These are phyloP conservation scores for Hypomesus transpacificus DNA, from an alignment of 2,113 vertebrate species.

Conservation along the genomic window DNA sequence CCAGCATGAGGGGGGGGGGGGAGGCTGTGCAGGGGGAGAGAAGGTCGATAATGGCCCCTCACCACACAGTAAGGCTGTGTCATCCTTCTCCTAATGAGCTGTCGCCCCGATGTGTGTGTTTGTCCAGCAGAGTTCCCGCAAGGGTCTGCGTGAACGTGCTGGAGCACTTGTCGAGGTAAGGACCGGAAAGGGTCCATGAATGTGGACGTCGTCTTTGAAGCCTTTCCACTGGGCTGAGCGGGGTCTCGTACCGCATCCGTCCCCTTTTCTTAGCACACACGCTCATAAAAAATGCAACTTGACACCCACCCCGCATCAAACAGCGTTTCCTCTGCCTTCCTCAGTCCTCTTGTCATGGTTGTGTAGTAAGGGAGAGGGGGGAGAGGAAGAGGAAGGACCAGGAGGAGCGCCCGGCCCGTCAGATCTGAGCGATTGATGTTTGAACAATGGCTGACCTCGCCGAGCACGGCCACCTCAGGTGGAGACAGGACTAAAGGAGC, in stretches of 20 bases:
- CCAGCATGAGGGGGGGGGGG: constrained; percentile 1
- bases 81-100: constrained; percentile 31
- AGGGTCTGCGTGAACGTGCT: too few species aligned
- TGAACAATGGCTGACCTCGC: constrained; percentile 56
- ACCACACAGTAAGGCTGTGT: constrained; percentile 36
- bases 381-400: constrained; percentile 17
- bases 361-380: constrained; percentile 2
- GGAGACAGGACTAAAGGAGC: constrained; percentile 35
- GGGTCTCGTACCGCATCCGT: too few species aligned
- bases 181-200: too few species aligned
- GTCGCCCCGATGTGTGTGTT: constrained; percentile 8
- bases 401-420: constrained; percentile 20
- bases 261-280: neutral
- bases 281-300: neutral
- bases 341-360: constrained; percentile 4
- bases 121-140: neutral
- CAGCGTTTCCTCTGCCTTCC: neutral
- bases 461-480: neutral
- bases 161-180: too few species aligned
- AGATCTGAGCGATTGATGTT: constrained; percentile 55
- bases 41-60: constrained; percentile 54
- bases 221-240: too few species aligned
- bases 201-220: too few species aligned
- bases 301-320: neutral
- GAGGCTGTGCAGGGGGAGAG: constrained; percentile 33